phyloP scores from a whole-genome alignment of 1,140 invertebrate species.

The Alviniconcha marisindica region DNA sequence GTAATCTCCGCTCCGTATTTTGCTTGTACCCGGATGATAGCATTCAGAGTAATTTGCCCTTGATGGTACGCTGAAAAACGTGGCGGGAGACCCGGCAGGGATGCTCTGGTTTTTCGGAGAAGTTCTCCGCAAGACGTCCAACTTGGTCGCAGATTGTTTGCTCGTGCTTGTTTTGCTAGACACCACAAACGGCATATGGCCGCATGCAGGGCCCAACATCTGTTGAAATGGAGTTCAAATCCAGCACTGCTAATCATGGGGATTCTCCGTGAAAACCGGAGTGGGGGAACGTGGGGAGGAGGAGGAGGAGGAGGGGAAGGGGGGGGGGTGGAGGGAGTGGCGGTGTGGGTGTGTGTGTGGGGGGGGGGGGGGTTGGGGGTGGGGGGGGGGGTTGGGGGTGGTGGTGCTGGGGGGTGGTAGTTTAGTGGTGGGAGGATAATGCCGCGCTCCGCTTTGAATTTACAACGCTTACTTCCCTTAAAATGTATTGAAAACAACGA shows the following conservation, averaged over 20 bases:
- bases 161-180: constrained; percentile 26
- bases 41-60: constrained; percentile 32
- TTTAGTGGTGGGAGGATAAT: no score
- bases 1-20: background rate
- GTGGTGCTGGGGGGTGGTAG: no score
- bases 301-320: background rate
- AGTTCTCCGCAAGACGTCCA: constrained; percentile 14
- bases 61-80: background rate
- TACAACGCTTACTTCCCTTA: no score
- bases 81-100: background rate
- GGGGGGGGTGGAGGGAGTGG: background rate
- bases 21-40: constrained; percentile 20
- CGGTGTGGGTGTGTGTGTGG: no score
- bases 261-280: background rate
- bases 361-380: no score
- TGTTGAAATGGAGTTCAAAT: constrained; percentile 30
- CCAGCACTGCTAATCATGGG: background rate
- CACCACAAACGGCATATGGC: constrained; percentile 30
- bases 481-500: no score
- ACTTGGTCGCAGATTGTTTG: constrained; percentile 27
- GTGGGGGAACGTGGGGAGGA: background rate
- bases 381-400: no score
- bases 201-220: background rate
- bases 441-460: no score
- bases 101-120: background rate